A percentile compares a stretch with the other conserved stretches of the same genome.
These are phyloP conservation scores for Balanococcus diminutus DNA, from an alignment of 2,888 invertebrate genomes.

Conservation along the genomic window DNA sequence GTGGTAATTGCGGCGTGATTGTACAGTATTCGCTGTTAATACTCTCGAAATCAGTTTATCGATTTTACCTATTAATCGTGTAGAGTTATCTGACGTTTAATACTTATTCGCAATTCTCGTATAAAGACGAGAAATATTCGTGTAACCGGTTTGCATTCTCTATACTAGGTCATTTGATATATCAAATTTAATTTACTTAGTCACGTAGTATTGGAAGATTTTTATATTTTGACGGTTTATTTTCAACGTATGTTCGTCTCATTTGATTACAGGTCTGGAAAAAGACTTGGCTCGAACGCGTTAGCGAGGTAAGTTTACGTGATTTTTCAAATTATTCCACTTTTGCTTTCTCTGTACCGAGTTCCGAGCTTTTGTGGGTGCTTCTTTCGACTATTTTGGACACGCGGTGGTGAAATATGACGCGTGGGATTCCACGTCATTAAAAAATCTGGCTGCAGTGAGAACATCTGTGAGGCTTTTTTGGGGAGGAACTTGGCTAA, in stretches of 20 bases:
- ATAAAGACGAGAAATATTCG: not conserved
- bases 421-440: not conserved
- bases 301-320: constrained; percentile 74
- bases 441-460: not conserved
- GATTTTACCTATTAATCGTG: not conserved
- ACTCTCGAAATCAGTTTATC: not conserved
- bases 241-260: constrained; percentile 16
- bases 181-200: constrained; percentile 15
- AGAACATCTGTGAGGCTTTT: not conserved
- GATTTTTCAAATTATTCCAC: not conserved
- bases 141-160: constrained; percentile 6
- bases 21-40: not conserved
- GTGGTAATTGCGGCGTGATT: not conserved
- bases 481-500: not conserved
- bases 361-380: not conserved
- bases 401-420: not conserved
- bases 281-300: constrained; percentile 83
- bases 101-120: not conserved
- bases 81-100: not conserved
- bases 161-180: constrained; percentile 18
- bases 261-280: constrained; percentile 73
- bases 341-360: not conserved
- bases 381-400: not conserved
- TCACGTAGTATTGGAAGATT: constrained; percentile 4
- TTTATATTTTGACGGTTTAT: not conserved